These are phyloP conservation scores for Glaucidium brasilianum DNA, from an alignment of 2,113 vertebrate genomes.

Conservation along the genomic window DNA sequence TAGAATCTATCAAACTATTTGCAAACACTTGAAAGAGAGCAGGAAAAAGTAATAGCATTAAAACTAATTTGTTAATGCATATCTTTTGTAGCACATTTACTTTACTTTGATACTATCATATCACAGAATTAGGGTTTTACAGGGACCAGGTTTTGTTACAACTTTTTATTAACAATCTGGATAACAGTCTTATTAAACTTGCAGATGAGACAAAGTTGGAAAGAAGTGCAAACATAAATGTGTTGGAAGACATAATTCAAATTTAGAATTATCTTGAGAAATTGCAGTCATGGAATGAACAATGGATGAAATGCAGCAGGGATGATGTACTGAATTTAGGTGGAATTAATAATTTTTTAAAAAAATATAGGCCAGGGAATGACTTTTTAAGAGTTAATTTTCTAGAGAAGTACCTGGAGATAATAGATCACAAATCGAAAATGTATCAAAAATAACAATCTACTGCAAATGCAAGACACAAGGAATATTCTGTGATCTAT, in stretches of 20 bases:
- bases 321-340: not conserved
- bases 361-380: not conserved
- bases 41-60: not conserved
- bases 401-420: not conserved
- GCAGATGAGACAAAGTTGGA: not conserved
- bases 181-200: not conserved
- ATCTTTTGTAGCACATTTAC: not conserved
- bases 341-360: not conserved
- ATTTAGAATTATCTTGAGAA: not conserved
- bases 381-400: not conserved
- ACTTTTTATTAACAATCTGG: not conserved
- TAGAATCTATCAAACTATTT: not conserved
- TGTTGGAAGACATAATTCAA: not conserved
- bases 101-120: not conserved
- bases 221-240: not conserved
- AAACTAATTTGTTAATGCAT: not conserved
- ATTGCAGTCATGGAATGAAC: not conserved
- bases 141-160: not conserved
- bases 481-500: not conserved
- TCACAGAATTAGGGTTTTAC: not conserved
- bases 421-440: not conserved
- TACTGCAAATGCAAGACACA: not conserved
- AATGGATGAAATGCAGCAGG: not conserved
- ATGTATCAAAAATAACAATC: not conserved
- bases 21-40: not conserved